Evolutionary conservation across 2,113 vertebrate species (phyloP), one percentile per base, ranked within the genome.

Genomic region (Cairina moschata): DNA sequence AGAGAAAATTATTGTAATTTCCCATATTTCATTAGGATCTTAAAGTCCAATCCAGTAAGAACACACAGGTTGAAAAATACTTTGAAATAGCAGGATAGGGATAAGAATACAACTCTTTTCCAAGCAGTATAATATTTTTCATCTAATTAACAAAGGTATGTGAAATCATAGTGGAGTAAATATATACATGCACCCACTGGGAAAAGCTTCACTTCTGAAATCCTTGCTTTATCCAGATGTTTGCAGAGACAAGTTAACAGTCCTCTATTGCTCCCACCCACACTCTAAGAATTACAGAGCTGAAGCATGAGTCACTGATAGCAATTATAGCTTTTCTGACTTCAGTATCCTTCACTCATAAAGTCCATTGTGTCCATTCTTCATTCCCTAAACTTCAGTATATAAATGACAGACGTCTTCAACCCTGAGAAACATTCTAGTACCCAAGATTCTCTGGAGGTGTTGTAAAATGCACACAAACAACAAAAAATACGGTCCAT

Each of bases 31-130:
- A 29, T 29, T 48, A 40, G 17, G 26, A 17, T 60, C 34, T 66
- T 83, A 50, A 78, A 80, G 3, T 17, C 67, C 34, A 66, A 18
- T 54, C 59, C 34, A 77, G 23, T 54, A 62, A 54, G 26, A 80
- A 66, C 5, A 38, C 0, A 0, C 28, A 36, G 17, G 3, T 54
- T 56, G 36, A 66, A 81, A 86, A 17, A 46, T 36, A 63, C 6
- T 65, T 68, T 36, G n/a, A 76, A 92, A 83, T 16, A 73, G 2
- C 11, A 52, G 32, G 13, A 62, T 8, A 79, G 5, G 11, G 6
- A 20, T 66, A 87, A 91, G 36, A 71, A 44, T 25, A 36, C 7
- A 66, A 58, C 23, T 52, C 56, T 29, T 1, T 36, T 40, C 40
- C 42, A 60, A 32, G 23, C 9, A 69, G 26, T 11, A 38, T 38